Evolutionary conservation across 2,888 invertebrate species (phyloP).

Genomic region (Pteria penguin): DNA sequence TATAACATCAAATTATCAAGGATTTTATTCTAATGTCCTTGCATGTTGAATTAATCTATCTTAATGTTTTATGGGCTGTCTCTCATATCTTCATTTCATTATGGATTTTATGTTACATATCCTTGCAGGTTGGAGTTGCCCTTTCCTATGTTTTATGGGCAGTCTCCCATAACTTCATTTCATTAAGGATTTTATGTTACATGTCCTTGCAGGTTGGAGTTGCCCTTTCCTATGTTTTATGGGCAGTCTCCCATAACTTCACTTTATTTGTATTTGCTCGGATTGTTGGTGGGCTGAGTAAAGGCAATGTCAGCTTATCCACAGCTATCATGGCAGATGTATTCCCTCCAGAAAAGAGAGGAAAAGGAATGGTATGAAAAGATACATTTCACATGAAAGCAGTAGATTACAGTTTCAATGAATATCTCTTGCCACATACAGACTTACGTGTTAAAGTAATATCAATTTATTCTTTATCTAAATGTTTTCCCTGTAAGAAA

Average conservation of each 20-base stretch:
- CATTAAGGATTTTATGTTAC: too few relatives aligned
- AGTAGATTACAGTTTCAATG: too few relatives aligned
- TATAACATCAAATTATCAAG: conserved; percentile 91
- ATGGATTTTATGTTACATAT: too few relatives aligned
- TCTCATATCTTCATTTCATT: too few relatives aligned
- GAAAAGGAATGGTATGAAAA: conserved; percentile 93
- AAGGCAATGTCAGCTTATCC: conserved; percentile 96
- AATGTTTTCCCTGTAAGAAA: too few relatives aligned
- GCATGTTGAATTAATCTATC: too few relatives aligned
- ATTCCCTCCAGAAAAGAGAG: conserved; percentile 90
- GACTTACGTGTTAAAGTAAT: too few relatives aligned
- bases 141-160: conserved; percentile 94
- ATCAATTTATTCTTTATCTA: too few relatives aligned
- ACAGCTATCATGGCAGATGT: conserved; percentile 97
- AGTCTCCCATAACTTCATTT: conserved; percentile 89
- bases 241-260: conserved; percentile 93
- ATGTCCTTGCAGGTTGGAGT: conserved; percentile 90
- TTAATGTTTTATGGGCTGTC: too few relatives aligned
- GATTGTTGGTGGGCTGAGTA: conserved; percentile 95
- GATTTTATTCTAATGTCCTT: too few relatives aligned
- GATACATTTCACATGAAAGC: too few relatives aligned
- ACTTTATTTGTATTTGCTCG: conserved; percentile 94
- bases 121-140: conserved; percentile 90
- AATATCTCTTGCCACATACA: too few relatives aligned
- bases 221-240: conserved; percentile 90